Percentiles rank a stretch among this genome's conserved stretches.
These are phyloP conservation scores for Malurus melanocephalus DNA, from an alignment of 2,113 vertebrate genomes.

Conservation along the genomic window DNA sequence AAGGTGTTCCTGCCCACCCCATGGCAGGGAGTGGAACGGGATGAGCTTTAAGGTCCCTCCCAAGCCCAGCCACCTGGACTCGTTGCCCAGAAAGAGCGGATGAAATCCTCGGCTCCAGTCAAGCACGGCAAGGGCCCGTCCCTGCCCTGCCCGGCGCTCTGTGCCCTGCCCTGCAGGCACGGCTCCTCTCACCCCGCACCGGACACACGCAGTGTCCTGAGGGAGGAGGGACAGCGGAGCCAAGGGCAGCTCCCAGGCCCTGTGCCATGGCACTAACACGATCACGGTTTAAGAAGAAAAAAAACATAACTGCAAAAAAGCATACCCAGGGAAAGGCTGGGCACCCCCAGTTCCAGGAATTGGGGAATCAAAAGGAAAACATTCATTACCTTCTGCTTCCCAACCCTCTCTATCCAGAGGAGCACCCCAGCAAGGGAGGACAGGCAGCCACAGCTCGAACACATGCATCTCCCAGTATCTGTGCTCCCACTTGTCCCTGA, in stretches of 20 bases:
- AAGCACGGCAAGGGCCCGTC: not conserved
- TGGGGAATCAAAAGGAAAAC: too few relatives aligned
- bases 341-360: not conserved
- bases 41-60: not conserved
- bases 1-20: not conserved
- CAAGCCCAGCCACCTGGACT: fast-evolving
- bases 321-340: too few relatives aligned
- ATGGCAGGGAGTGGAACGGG: fast-evolving
- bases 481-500: fast-evolving
- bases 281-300: not conserved
- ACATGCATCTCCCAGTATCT: fast-evolving
- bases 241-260: not conserved
- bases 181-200: fast-evolving
- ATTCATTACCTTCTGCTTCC: not conserved
- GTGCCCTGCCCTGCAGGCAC: not conserved
- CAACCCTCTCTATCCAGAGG: not conserved
- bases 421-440: not conserved
- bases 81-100: fast-evolving
- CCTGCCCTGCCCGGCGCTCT: not conserved
- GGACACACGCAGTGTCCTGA: fast-evolving
- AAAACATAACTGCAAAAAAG: not conserved
- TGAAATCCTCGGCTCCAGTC: not conserved
- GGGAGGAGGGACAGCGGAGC: not conserved
- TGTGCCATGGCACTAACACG: fast-evolving
- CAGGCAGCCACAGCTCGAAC: not conserved